Evolutionary conservation across 1,140 invertebrate genomes (phyloP).

Genomic region (Leptopilina boulardi): DNA sequence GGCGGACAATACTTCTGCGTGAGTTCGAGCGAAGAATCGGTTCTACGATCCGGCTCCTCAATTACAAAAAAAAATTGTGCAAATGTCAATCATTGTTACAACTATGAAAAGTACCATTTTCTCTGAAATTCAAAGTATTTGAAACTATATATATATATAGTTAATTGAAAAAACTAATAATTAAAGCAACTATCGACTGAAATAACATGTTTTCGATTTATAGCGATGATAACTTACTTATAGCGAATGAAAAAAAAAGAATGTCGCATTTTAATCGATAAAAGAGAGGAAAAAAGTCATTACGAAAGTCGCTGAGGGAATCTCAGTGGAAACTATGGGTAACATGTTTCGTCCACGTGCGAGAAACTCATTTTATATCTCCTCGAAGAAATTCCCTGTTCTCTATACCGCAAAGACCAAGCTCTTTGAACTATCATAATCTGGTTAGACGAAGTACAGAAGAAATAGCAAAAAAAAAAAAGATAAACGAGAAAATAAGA

Average conservation of each 20-base stretch:
- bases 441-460: neutral
- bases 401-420: slow-evolving; percentile 23
- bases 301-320: neutral
- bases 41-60: too few species aligned
- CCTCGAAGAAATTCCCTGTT: neutral
- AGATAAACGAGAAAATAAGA: neutral
- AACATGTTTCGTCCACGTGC: slow-evolving; percentile 1
- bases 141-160: too few species aligned
- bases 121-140: too few species aligned
- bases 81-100: too few species aligned
- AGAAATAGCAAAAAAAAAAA: neutral
- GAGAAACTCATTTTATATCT: slow-evolving; percentile 25
- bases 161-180: too few species aligned
- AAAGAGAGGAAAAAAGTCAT: neutral
- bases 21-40: too few species aligned
- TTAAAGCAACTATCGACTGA: too few species aligned
- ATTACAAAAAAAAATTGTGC: too few species aligned
- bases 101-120: too few species aligned
- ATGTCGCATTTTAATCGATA: neutral
- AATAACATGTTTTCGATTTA: too few species aligned
- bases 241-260: neutral
- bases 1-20: too few species aligned
- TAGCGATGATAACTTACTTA: too few species aligned
- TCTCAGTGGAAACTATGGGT: neutral
- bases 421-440: slow-evolving; percentile 1